Base-by-base conservation (phyloP, 2,888 invertebrate genomes). In the Chrysotoxum bicinctum region DNA sequence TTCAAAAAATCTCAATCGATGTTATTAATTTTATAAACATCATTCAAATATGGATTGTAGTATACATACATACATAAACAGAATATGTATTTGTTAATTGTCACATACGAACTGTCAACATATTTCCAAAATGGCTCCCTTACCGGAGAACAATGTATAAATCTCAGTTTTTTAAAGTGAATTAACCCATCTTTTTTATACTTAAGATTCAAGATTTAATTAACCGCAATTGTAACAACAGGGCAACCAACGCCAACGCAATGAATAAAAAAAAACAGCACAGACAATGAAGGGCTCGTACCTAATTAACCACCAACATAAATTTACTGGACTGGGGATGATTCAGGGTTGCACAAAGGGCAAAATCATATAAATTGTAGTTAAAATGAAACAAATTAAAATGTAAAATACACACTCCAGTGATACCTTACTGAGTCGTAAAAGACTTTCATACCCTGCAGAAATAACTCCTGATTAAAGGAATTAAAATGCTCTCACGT, bases 311-410 rank as follows among this genome's bases (percentile, higher is more conserved):
- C 19, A 21, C 43, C 21, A 12, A 48, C 19, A 48, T 10, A 21
- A 12, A 48, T 48, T n/a, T 12, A 30, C 32, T 35, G 12, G 14
- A 12, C 19, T 56, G 56, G 5, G 10, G 10, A 19, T 9, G 45
- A 48, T 12, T 6, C 50, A 52, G 3, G 56, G 19, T 6, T 56
- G 14, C 56, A 56, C 56, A 56, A 56, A 56, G 35, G 19, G 32
- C 35, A 56, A 35, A 32, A 56, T 56, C 35, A 32, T 35, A 56
- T 21, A 12, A 7, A 7, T 35, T 35, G 19, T 12, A 56, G 19
- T 35, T 56, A 56, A 35, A 56, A 35, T 35, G 21, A 56, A 19
- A 56, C 19, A 56, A 10, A 30, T 54, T 54, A 30, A 54, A 54
- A 48, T 30, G 4, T 56, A 35, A 56, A 19, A 19, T 21, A 35